Base-by-base conservation (phyloP, 2,888 invertebrate genomes). In the Drosophila barbarae region DNA sequence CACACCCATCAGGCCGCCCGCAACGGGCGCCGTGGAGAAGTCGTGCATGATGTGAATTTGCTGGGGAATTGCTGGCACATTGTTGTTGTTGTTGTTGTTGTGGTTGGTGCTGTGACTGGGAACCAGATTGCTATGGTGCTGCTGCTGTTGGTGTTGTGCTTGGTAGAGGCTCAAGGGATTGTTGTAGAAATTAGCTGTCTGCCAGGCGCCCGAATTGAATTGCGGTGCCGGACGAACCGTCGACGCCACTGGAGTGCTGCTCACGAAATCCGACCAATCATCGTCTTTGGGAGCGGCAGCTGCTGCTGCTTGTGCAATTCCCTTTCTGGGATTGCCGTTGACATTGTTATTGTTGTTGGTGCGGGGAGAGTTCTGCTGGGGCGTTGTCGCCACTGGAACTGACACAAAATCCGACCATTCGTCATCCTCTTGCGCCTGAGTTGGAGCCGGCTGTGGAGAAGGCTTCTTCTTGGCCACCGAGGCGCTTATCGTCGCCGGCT, bases 321-420 rank as follows among this genome's bases (percentile, higher is more conserved):
- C 30, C 23, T 69, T 71, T 26, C 72, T 72, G 18, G 38, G 44
- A 15, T 56, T 50, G 56, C 64, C 76, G 50, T 71, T 86, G 44
- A 64, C 76, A 59, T 58, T 72, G 26, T 59, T 69, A 26, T 67
- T 60, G 49, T 50, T 66, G 34, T 30, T n/a, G 15, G 10, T 12
- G 56, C 39, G 57, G 46, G 51, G 70, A 8, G 52, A 66, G 5
- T 72, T 72, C 13, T 64, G 47, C 21, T 64, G 44, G 13, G 30
- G 12, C 21, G 53, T 10, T 10, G 42, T 6, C 6, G 64, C 57
- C 56, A 82, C 72, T 6, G 87, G 86, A 66, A 89, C 84, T 67
- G 89, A 91, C 32, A 92, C 90, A 87, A 92, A 92, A 73, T 92
- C 92, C 4, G 90, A 90, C 92, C 92, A 92, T 72, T 91, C 91